Evolutionary conservation across 2,113 vertebrate genomes (phyloP).

Genomic region (Oostethus manadensis): DNA sequence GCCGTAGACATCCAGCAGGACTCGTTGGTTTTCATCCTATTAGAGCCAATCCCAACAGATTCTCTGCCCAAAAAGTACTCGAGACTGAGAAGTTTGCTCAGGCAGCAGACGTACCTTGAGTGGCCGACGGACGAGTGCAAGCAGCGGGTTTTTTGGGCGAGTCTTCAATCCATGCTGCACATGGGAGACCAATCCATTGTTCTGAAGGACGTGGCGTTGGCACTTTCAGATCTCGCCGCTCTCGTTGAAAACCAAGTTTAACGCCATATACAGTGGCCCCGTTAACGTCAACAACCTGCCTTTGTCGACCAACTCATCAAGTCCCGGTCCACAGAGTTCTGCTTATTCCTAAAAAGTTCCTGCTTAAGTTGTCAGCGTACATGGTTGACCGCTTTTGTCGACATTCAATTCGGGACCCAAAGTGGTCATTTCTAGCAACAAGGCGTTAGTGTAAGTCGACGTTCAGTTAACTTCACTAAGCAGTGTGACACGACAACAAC

Average conservation of each 20-base stretch:
- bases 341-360: no score
- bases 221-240: slow-evolving; percentile 31
- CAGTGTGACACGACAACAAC: no score
- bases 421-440: no score
- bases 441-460: no score
- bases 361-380: no score
- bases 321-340: no score
- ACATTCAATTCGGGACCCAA: no score
- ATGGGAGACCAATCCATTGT: slow-evolving; percentile 56
- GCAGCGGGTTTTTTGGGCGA: slow-evolving; percentile 80
- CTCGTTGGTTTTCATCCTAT: slow-evolving; percentile 62
- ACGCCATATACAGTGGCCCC: neutral
- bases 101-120: slow-evolving; percentile 76
- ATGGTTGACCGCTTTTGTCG: no score
- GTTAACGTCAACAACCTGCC: no score
- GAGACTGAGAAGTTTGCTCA: slow-evolving; percentile 57
- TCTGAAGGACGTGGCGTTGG: slow-evolving; percentile 39
- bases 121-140: slow-evolving; percentile 81
- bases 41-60: slow-evolving; percentile 63
- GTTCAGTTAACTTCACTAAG: no score
- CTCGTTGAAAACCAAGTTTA: slow-evolving; percentile 9
- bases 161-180: slow-evolving; percentile 62
- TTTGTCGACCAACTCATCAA: no score
- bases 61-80: slow-evolving; percentile 61
- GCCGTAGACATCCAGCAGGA: slow-evolving; percentile 51